Percentiles rank a stretch among this genome's conserved stretches.
Evolutionary conservation across 2,888 invertebrate species (phyloP).

Genomic region (Acleris literana): DNA sequence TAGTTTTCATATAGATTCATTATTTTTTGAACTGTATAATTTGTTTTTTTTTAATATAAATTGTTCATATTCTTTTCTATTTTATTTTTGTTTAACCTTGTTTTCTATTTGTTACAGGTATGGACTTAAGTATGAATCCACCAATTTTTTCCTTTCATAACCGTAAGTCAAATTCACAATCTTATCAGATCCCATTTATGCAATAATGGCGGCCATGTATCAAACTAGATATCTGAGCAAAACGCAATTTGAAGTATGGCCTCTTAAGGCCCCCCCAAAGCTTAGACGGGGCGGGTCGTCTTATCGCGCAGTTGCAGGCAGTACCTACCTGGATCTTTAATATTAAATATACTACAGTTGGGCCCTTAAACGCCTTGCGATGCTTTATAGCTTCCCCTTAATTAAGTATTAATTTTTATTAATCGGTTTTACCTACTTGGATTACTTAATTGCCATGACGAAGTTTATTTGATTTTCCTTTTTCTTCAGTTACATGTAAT

Average conservation of each 20-base stretch:
- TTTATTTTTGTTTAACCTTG: neutral
- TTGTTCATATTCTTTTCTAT: neutral
- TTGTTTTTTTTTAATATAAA: too few relatives aligned
- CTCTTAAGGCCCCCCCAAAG: conserved; percentile 76
- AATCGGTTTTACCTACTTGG: conserved; percentile 28
- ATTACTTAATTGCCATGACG: conserved; percentile 16
- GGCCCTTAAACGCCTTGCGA: conserved; percentile 64
- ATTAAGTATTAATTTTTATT: conserved; percentile 39
- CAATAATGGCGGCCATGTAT: conserved; percentile 80
- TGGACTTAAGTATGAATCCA: conserved; percentile 45
- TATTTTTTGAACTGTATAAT: too few relatives aligned
- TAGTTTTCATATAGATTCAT: conserved; percentile 42
- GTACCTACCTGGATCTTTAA: conserved; percentile 81
- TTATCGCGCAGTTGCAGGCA: conserved; percentile 83
- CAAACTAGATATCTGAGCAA: conserved; percentile 82
- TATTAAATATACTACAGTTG: conserved; percentile 81
- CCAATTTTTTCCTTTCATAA: conserved; percentile 33
- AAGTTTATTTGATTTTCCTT: neutral
- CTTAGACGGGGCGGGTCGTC: conserved; percentile 55
- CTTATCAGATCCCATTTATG: conserved; percentile 76
- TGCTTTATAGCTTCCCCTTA: conserved; percentile 59
- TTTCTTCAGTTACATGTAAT: neutral
- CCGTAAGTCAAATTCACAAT: conserved; percentile 55
- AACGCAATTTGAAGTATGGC: conserved; percentile 83
- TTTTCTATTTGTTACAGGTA: conserved; percentile 58